Conservation (phyloP, 2,113 vertebrate genomes). For the Epinephelus fuscoguttatus region DNA sequence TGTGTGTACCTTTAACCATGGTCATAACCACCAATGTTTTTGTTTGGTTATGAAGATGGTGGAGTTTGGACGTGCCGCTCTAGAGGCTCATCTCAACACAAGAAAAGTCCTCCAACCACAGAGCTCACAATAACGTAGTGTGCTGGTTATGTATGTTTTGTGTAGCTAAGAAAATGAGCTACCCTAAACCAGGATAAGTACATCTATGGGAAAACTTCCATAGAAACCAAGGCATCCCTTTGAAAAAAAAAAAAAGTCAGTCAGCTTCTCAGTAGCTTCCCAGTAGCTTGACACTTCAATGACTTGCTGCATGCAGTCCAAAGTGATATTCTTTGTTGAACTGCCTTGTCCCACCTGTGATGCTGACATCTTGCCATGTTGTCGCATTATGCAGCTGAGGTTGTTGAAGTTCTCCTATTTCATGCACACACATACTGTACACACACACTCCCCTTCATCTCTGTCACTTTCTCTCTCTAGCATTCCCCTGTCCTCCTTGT, state of each 20-base stretch:
- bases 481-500: neutral
- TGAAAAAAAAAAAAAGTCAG: neutral
- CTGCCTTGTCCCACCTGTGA: neutral
- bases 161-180: too few species aligned
- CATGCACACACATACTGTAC: neutral
- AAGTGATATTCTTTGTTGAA: neutral
- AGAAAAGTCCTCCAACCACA: too few species aligned
- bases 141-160: too few species aligned
- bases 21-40: too few species aligned
- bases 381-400: neutral
- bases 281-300: neutral
- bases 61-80: too few species aligned
- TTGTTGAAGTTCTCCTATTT: neutral
- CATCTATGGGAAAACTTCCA: too few species aligned
- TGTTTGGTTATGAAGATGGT: too few species aligned
- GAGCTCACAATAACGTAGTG: too few species aligned
- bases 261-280: neutral
- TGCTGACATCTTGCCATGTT: neutral
- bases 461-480: conserved; percentile 1
- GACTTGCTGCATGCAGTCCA: neutral
- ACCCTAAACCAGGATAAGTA: too few species aligned
- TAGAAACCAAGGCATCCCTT: neutral
- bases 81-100: too few species aligned
- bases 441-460: neutral
- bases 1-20: too few species aligned